Evolutionary conservation across 2,888 invertebrate genomes (phyloP).

Genomic region (Apantesis nais): DNA sequence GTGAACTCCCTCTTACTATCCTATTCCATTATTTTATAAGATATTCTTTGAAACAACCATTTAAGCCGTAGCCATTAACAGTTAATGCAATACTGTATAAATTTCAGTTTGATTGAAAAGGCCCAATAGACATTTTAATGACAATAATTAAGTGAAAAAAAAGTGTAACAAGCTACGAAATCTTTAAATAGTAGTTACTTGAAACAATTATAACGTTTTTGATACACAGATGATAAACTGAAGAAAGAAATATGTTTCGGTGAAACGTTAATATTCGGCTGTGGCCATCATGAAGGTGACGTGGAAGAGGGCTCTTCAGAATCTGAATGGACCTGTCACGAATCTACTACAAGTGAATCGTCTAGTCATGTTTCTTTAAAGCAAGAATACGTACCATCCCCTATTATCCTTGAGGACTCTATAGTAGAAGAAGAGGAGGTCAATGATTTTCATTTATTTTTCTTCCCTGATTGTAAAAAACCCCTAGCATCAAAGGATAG

Average conservation of each 20-base stretch:
- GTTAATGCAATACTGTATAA: no score
- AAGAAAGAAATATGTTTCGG: slow-evolving; percentile 82
- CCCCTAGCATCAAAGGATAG: slow-evolving; percentile 57
- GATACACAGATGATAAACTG: slow-evolving; percentile 73
- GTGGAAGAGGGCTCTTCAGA: slow-evolving; percentile 65
- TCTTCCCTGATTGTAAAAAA: slow-evolving; percentile 76
- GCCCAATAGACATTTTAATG: no score
- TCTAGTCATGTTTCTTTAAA: slow-evolving; percentile 48
- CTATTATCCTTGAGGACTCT: slow-evolving; percentile 49
- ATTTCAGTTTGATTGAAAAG: no score
- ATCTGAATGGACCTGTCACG: slow-evolving; percentile 75
- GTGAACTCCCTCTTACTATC: no score
- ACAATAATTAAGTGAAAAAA: no score
- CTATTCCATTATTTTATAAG: no score
- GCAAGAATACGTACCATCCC: slow-evolving; percentile 36
- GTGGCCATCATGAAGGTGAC: slow-evolving; percentile 72
- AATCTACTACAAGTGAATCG: slow-evolving; percentile 55
- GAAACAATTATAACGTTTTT: background rate
- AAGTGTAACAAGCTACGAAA: no score
- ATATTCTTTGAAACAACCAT: no score
- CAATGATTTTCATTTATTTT: slow-evolving; percentile 75
- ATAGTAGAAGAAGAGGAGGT: slow-evolving; percentile 55
- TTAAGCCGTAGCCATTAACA: no score
- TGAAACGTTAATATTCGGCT: slow-evolving; percentile 84
- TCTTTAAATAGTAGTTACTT: background rate